Evolutionary conservation across 2,888 invertebrate species (phyloP).

Genomic region (Megastigmus dorsalis): DNA sequence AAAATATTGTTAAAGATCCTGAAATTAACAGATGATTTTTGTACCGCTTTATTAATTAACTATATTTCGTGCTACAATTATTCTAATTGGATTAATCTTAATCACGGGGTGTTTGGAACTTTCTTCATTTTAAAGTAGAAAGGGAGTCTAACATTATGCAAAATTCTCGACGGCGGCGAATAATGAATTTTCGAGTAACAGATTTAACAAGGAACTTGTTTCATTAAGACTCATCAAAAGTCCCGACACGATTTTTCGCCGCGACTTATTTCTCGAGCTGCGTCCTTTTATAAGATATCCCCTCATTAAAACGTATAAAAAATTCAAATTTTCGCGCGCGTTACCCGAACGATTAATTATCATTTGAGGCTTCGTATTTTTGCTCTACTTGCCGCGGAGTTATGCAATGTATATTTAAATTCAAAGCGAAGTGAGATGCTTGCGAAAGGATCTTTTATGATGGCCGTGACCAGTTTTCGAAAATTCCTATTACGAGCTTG

Average conservation of each 20-base stretch:
- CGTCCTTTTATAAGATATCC: not conserved
- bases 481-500: not conserved
- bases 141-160: constrained; percentile 8
- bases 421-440: not conserved
- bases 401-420: not conserved
- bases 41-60: too few species aligned
- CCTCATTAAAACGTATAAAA: not conserved
- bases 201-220: not conserved
- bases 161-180: not conserved
- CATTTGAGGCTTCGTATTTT: too few species aligned
- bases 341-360: too few species aligned
- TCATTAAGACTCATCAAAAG: not conserved
- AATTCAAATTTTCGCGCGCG: too few species aligned
- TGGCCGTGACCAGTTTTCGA: not conserved
- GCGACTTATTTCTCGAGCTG: not conserved
- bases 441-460: not conserved
- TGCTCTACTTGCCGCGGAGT: not conserved
- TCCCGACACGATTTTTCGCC: not conserved
- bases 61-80: too few species aligned
- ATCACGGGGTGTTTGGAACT: too few species aligned
- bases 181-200: constrained; percentile 4
- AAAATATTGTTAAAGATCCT: too few species aligned
- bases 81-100: too few species aligned
- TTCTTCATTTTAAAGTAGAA: too few species aligned
- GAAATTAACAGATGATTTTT: too few species aligned